phyloP scores from a whole-genome alignment of 2,888 invertebrate species.

The Thereva nobilitata region DNA sequence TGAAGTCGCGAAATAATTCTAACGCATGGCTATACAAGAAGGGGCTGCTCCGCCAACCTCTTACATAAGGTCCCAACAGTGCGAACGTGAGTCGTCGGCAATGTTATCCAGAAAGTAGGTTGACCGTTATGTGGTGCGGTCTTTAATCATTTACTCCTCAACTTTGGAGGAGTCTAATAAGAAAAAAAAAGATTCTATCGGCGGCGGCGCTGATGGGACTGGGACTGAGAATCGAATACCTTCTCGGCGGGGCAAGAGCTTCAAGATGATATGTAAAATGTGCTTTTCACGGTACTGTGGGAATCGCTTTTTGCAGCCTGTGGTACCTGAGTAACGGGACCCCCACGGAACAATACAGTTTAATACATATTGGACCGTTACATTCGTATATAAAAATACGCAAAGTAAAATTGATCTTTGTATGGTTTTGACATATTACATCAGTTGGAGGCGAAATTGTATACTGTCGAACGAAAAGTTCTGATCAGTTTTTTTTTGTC shows the following conservation, averaged over 20 bases:
- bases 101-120: constrained; percentile 25
- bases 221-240: no score
- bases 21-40: neutral
- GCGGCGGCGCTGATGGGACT: no score
- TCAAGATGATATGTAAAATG: no score
- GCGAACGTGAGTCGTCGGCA: constrained; percentile 20
- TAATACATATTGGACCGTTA: constrained; percentile 10
- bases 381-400: neutral
- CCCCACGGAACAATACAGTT: constrained; percentile 21
- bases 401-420: neutral
- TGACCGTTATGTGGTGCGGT: constrained; percentile 33
- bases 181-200: constrained; percentile 28
- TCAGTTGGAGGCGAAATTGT: no score
- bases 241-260: neutral
- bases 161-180: constrained; percentile 13
- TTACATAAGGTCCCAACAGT: constrained; percentile 15
- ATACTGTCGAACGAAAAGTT: no score
- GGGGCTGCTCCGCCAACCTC: constrained; percentile 22
- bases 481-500: no score
- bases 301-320: constrained; percentile 7
- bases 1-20: no score
- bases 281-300: constrained; percentile 2
- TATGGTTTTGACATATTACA: no score
- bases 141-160: constrained; percentile 16
- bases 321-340: constrained; percentile 18